These are phyloP conservation scores for Caenorhabditis imperialis DNA, from an alignment of 2,888 invertebrate species.

Conservation along the genomic window DNA sequence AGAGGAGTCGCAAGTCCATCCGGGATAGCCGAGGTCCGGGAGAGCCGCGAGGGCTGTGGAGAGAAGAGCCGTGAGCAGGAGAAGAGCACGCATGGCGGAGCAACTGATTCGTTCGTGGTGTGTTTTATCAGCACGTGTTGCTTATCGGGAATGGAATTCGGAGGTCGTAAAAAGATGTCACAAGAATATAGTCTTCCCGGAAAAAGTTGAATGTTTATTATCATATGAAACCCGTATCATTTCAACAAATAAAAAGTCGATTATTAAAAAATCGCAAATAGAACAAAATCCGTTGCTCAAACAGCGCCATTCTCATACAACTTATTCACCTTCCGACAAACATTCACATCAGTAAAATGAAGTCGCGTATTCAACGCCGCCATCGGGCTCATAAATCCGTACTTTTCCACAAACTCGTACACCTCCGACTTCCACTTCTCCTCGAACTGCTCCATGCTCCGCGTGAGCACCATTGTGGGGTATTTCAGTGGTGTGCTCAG, in stretches of 20 bases:
- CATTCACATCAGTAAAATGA: slow-evolving; percentile 57
- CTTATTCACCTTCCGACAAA: slow-evolving; percentile 49
- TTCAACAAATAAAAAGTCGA: too few relatives aligned
- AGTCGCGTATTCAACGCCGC: slow-evolving; percentile 68
- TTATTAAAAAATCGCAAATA: too few relatives aligned
- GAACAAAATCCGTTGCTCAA: slow-evolving; percentile 24
- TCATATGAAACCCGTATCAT: too few relatives aligned
- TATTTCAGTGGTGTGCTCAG: slow-evolving; percentile 74
- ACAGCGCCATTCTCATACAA: slow-evolving; percentile 48
- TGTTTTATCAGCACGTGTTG: too few relatives aligned
- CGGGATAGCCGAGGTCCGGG: slow-evolving; percentile 61
- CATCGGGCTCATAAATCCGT: slow-evolving; percentile 72
- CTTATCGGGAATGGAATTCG: too few relatives aligned
- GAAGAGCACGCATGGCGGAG: too few relatives aligned
- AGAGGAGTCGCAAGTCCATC: slow-evolving; percentile 60
- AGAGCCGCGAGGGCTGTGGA: slow-evolving; percentile 22
- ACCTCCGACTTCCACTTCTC: slow-evolving; percentile 65
- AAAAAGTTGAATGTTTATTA: too few relatives aligned
- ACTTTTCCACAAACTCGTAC: slow-evolving; percentile 69
- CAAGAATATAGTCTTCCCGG: too few relatives aligned
- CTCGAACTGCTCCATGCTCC: slow-evolving; percentile 66
- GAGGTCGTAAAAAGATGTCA: too few relatives aligned
- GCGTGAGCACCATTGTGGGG: slow-evolving; percentile 74
- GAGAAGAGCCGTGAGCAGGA: too few relatives aligned
- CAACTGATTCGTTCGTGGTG: too few relatives aligned